These are phyloP conservation scores for Oncorhynchus masou DNA, from an alignment of 2,113 vertebrate genomes.

Conservation along the genomic window DNA sequence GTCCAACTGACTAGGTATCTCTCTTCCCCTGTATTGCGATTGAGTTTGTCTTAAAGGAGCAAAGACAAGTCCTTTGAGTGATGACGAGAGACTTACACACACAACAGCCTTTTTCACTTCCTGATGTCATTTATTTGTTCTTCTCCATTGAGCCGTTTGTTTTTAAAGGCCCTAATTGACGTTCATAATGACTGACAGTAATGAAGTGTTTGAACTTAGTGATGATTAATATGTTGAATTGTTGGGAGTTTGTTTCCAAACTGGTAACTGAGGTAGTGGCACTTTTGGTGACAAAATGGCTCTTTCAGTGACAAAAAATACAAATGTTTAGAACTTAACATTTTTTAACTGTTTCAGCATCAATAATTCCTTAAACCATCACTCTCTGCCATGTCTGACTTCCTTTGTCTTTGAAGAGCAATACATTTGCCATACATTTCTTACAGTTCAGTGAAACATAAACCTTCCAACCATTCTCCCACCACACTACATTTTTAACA, in stretches of 20 bases:
- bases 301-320: too few species aligned
- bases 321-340: too few species aligned
- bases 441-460: neutral
- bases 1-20: too few species aligned
- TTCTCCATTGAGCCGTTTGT: neutral
- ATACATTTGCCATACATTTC: too few species aligned
- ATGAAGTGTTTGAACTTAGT: neutral
- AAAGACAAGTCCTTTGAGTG: neutral
- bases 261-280: too few species aligned
- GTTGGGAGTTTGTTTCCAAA: too few species aligned
- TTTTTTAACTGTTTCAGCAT: too few species aligned
- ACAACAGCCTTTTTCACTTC: neutral
- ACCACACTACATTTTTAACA: neutral
- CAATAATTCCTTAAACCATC: too few species aligned
- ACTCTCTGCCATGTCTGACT: too few species aligned
- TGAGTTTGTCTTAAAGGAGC: neutral
- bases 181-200: neutral
- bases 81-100: neutral
- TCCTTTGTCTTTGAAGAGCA: too few species aligned
- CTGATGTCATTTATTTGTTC: neutral
- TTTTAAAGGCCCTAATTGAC: neutral
- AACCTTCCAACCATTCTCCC: neutral
- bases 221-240: neutral
- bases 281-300: too few species aligned
- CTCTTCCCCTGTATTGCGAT: neutral